These are phyloP conservation scores for Leucopsar rothschildi DNA, from an alignment of 2,113 vertebrate species.

Conservation along the genomic window DNA sequence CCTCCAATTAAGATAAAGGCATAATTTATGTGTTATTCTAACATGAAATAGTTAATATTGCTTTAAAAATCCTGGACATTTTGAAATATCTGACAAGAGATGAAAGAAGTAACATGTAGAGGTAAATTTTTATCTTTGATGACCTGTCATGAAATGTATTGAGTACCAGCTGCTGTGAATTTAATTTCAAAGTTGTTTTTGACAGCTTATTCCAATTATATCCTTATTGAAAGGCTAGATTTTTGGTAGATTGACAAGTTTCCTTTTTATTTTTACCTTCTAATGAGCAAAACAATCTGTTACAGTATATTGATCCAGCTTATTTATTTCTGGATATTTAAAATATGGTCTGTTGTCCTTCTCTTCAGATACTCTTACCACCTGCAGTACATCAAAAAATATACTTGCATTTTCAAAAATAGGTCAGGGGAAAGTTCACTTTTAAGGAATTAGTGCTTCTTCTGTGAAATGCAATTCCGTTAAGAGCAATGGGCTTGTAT, in stretches of 20 bases:
- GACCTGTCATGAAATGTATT: conserved; percentile 60
- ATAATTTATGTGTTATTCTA: background rate
- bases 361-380: background rate
- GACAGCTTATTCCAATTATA: conserved; percentile 64
- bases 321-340: conserved; percentile 47
- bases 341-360: background rate
- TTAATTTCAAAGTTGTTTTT: conserved; percentile 57
- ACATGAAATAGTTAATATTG: conserved; percentile 5
- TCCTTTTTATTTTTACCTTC: conserved; percentile 58
- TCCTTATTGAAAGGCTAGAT: conserved; percentile 50
- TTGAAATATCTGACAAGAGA: conserved; percentile 32
- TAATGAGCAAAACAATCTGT: conserved; percentile 66
- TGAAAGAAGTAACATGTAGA: conserved; percentile 17
- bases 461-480: background rate
- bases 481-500: background rate
- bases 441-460: background rate
- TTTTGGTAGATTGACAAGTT: conserved; percentile 64
- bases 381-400: background rate
- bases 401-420: background rate
- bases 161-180: conserved; percentile 60
- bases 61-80: conserved; percentile 2
- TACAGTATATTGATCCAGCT: conserved; percentile 51
- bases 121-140: conserved; percentile 59
- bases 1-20: background rate
- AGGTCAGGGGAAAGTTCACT: background rate